A percentile compares a stretch with the other conserved stretches of the same genome.
Conservation (phyloP, 2,888 invertebrate genomes). For the Tinea semifulvella region DNA sequence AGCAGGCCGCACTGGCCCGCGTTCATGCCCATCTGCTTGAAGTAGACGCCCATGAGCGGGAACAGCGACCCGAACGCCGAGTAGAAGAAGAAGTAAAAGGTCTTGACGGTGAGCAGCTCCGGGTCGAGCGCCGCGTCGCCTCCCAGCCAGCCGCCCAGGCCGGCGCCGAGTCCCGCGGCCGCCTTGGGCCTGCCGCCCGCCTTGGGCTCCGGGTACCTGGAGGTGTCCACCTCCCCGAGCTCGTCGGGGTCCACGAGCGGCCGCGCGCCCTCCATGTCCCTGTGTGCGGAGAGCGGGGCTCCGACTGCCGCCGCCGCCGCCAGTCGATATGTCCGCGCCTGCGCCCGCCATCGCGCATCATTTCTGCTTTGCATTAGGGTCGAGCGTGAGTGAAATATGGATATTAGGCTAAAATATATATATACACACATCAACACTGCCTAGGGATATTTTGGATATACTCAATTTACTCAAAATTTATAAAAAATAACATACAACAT, state of each 20-base stretch:
- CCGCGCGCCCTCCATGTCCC: conserved; percentile 47
- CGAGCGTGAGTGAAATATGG: too few relatives aligned
- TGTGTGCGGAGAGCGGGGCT: conserved; percentile 11
- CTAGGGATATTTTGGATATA: too few relatives aligned
- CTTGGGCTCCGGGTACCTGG: conserved; percentile 85
- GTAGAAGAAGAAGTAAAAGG: conserved; percentile 99
- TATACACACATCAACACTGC: too few relatives aligned
- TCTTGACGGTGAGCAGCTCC: conserved; percentile 93
- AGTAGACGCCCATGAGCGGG: conserved; percentile 98
- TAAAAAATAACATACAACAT: too few relatives aligned
- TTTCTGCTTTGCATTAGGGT: conserved; percentile 12
- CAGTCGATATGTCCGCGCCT: conserved; percentile 17
- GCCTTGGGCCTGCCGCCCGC: conserved; percentile 91
- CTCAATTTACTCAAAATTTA: too few relatives aligned
- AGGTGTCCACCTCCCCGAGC: conserved; percentile 85
- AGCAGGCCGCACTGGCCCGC: conserved; percentile 93
- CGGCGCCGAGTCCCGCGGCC: conserved; percentile 90
- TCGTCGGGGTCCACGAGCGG: conserved; percentile 87
- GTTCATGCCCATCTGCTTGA: conserved; percentile 99
- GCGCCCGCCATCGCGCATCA: too few relatives aligned
- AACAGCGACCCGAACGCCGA: conserved; percentile 98
- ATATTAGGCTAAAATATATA: too few relatives aligned
- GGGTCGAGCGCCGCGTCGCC: conserved; percentile 84
- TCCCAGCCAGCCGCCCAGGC: conserved; percentile 83
- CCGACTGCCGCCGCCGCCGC: conserved; percentile 16